A percentile compares a stretch with the other conserved stretches of the same genome.
Evolutionary conservation across 2,888 invertebrate genomes (phyloP).

Genomic region (Catocala fraxini): DNA sequence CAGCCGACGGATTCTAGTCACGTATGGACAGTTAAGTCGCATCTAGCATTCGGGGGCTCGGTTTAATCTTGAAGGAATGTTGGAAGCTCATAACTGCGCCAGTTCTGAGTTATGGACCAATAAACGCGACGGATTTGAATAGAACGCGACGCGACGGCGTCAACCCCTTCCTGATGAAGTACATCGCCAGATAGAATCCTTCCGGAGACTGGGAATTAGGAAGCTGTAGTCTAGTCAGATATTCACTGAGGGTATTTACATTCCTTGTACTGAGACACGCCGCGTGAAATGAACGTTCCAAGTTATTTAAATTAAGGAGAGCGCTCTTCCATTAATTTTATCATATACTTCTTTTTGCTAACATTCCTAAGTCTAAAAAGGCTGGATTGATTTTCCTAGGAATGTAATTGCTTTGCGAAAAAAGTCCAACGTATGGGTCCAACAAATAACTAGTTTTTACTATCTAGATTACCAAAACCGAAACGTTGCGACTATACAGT

Average conservation of each 20-base stretch:
- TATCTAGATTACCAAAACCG: constrained; percentile 25
- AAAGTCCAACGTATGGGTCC: constrained; percentile 24
- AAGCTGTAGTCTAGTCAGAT: constrained; percentile 43
- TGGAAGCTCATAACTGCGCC: constrained; percentile 71
- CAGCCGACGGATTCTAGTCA: constrained; percentile 63
- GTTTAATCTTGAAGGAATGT: constrained; percentile 81
- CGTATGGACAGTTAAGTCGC: constrained; percentile 67
- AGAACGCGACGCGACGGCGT: constrained; percentile 67
- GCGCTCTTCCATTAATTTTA: neutral
- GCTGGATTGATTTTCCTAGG: constrained; percentile 13
- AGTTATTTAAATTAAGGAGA: constrained; percentile 22
- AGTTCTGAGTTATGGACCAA: constrained; percentile 78
- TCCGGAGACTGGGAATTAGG: constrained; percentile 50
- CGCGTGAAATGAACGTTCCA: constrained; percentile 15
- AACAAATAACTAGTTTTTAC: constrained; percentile 28
- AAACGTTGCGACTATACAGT: constrained; percentile 29
- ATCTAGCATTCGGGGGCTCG: constrained; percentile 58
- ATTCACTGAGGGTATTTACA: constrained; percentile 35
- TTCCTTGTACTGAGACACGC: constrained; percentile 22
- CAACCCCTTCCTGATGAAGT: constrained; percentile 59
- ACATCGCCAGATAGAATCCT: constrained; percentile 51
- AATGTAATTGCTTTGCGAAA: constrained; percentile 33
- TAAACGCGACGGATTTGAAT: constrained; percentile 79
- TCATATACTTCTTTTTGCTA: constrained; percentile 3
- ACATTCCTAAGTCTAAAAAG: constrained; percentile 9